Evolutionary conservation across 2,888 invertebrate genomes (phyloP), one percentile per base, ranked within the genome.

Genomic region (Mesorhabditis spiculigera): DNA sequence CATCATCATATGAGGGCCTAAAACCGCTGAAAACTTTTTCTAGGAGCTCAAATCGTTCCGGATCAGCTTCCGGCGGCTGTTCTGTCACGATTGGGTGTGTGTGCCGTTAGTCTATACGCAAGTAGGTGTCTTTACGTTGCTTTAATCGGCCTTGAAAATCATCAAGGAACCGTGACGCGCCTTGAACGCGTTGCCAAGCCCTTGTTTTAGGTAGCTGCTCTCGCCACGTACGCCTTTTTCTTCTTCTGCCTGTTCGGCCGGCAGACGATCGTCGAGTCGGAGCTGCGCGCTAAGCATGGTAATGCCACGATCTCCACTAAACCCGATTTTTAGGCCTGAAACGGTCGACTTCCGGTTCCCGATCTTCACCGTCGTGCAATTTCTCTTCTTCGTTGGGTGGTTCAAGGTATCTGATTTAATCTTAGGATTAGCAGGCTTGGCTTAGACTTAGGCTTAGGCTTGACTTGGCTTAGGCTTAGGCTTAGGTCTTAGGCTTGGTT

Each of bases 191-290:
- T 63, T 28, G 63, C 13, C 28, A 63, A 16, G 3, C 28, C 28
- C 28, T 3, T n/a, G 13, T 68, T 72, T 44, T 66, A 78, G 78
- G 87, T 87, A 8, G 86, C 86, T 5, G 87, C 87, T 0, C 76
- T 87, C 64, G 85, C 87, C 28, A 86, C 86, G 8, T 86, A 87
- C 71, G 85, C 85, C 13, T 87, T 85, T 73, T 87, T 87, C 75
- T 84, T 83, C 13, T 84, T 87, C 61, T 86, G 85, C 70, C 78
- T 87, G 61, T 78, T 87, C 41, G 86, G 86, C 8, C 80, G 87
- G 5, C 87, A 87, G 72, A 61, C 70, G 62, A 41, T 75, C 63
- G 68, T 68, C 62, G 45, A 66, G 2, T 28, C 28, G 28, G 28
- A 28, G 28, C 28, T 28, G 28, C 28, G 28, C 28, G 28, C 28